Conservation (phyloP, 2,888 invertebrate genomes). For the Agrotis clavis region DNA sequence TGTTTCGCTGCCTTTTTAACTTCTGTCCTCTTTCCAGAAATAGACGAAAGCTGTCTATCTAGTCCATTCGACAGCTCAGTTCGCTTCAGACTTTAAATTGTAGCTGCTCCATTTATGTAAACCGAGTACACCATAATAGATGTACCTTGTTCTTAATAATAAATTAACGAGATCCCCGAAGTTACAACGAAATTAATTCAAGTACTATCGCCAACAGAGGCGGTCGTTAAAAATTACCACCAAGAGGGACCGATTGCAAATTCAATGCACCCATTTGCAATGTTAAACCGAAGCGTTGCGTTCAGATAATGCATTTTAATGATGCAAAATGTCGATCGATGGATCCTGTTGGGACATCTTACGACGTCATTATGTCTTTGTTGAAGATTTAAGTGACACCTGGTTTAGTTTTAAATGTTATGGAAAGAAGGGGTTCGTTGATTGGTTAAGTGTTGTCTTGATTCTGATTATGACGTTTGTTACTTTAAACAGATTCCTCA, state of each 20-base stretch:
- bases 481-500: not conserved
- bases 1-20: slow-evolving; percentile 8
- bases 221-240: slow-evolving; percentile 90
- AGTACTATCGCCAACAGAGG: slow-evolving; percentile 81
- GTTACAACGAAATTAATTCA: slow-evolving; percentile 84
- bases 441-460: slow-evolving; percentile 44
- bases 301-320: slow-evolving; percentile 91
- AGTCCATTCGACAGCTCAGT: slow-evolving; percentile 31
- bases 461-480: slow-evolving; percentile 16
- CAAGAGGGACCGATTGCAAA: slow-evolving; percentile 84
- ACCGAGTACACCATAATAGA: slow-evolving; percentile 40
- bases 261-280: slow-evolving; percentile 87
- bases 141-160: slow-evolving; percentile 65
- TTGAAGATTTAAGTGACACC: slow-evolving; percentile 81
- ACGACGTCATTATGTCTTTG: slow-evolving; percentile 75
- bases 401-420: slow-evolving; percentile 74
- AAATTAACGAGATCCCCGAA: slow-evolving; percentile 71
- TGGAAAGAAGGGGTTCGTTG: slow-evolving; percentile 40
- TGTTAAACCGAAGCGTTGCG: slow-evolving; percentile 86
- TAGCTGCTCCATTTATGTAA: slow-evolving; percentile 40
- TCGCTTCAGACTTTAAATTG: slow-evolving; percentile 19
- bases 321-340: slow-evolving; percentile 87
- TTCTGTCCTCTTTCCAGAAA: slow-evolving; percentile 34
- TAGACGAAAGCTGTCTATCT: slow-evolving; percentile 32
- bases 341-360: slow-evolving; percentile 74